These are phyloP conservation scores for Protobothrops flavoviridis DNA, from an alignment of 2,113 vertebrate genomes.

Conservation along the genomic window DNA sequence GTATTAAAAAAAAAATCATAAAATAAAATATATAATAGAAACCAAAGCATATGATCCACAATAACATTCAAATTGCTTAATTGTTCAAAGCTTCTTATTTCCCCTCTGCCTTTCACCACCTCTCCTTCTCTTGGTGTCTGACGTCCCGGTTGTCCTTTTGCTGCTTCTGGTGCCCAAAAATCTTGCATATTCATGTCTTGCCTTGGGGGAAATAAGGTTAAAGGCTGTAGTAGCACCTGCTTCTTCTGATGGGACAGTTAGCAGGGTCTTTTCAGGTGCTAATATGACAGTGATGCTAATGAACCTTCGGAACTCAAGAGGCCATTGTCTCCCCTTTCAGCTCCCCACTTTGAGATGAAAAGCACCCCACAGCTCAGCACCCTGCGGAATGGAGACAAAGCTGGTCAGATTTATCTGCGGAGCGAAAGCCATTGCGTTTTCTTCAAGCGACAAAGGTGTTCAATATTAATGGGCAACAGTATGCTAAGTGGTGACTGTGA, in stretches of 20 bases:
- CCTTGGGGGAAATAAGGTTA: slow-evolving; percentile 22
- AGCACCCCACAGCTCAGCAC: not conserved
- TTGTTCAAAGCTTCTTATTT: not conserved
- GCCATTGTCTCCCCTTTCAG: not conserved
- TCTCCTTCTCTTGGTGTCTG: not conserved
- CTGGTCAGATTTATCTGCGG: not conserved
- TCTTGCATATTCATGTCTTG: slow-evolving; percentile 33
- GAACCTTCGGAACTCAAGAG: not conserved
- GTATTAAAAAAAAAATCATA: too few species aligned
- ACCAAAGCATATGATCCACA: not conserved
- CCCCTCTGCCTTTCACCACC: not conserved
- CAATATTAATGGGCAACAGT: not conserved
- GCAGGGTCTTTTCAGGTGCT: slow-evolving; percentile 28
- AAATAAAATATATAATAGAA: not conserved
- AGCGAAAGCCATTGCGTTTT: not conserved
- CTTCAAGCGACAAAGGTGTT: not conserved
- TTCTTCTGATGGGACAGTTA: slow-evolving; percentile 41
- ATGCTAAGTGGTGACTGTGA: not conserved
- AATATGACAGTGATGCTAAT: not conserved
- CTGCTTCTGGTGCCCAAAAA: not conserved
- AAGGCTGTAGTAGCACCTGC: slow-evolving; percentile 44
- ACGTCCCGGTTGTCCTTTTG: not conserved
- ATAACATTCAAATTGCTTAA: not conserved
- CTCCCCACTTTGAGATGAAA: slow-evolving; percentile 12
- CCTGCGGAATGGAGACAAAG: not conserved